Percentiles rank a stretch among this genome's conserved stretches.
Conservation (phyloP, 2,113 vertebrate species). For the Epinephelus moara region DNA sequence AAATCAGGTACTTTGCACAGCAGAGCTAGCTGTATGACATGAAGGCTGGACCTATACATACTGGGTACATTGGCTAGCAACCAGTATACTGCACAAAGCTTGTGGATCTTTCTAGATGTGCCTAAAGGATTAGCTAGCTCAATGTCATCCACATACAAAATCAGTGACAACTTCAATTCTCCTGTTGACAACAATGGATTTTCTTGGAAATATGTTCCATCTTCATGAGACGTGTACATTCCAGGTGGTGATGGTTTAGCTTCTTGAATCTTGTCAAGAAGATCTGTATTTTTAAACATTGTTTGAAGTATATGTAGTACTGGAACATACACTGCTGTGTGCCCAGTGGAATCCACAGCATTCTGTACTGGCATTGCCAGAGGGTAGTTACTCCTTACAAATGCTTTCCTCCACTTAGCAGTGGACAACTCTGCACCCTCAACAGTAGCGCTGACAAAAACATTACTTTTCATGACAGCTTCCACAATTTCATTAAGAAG, state of each 20-base stretch:
- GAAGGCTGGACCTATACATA: conserved; percentile 39
- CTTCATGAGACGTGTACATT: conserved; percentile 22
- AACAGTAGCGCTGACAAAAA: conserved; percentile 43
- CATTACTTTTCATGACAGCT: conserved; percentile 40
- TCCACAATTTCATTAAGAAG: conserved; percentile 48
- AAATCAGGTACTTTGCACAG: conserved; percentile 49
- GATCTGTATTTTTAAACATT: conserved; percentile 49
- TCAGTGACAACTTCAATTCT: conserved; percentile 21
- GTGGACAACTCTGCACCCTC: conserved; percentile 46
- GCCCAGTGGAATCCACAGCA: conserved; percentile 22
- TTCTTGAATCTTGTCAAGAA: conserved; percentile 48
- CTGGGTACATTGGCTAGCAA: conserved; percentile 48
- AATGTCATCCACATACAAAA: conserved; percentile 57
- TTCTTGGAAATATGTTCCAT: conserved; percentile 27
- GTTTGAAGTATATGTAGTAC: conserved; percentile 49
- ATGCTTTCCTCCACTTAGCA: conserved; percentile 39
- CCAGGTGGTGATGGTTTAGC: conserved; percentile 14
- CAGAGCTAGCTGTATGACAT: conserved; percentile 48
- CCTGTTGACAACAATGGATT: not conserved
- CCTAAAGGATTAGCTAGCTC: conserved; percentile 49
- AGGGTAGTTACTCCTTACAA: conserved; percentile 33
- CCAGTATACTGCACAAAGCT: conserved; percentile 50
- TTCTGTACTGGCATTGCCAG: conserved; percentile 40
- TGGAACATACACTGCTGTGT: conserved; percentile 51
- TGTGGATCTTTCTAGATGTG: conserved; percentile 56